These are phyloP conservation scores for Cynodonichthys magdalenae DNA, from an alignment of 2,797 vertebrate species.

Conservation along the genomic window DNA sequence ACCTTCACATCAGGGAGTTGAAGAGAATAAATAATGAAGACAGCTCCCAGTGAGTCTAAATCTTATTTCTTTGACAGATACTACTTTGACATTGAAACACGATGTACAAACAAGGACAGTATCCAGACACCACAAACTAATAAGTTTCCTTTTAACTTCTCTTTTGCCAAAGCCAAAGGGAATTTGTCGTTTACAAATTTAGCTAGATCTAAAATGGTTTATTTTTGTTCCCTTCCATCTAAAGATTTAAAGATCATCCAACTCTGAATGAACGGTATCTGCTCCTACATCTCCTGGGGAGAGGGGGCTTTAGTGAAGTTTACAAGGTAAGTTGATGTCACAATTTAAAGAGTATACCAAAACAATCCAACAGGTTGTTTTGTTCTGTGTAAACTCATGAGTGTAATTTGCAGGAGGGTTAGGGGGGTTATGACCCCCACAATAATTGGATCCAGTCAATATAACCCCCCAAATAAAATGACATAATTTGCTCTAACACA, in stretches of 20 bases:
- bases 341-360: neutral
- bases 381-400: neutral
- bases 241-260: conserved; percentile 98
- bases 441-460: too few species aligned
- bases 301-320: conserved; percentile 99
- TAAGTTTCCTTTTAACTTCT: neutral
- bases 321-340: conserved; percentile 85
- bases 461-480: too few species aligned
- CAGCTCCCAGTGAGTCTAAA: conserved; percentile 94
- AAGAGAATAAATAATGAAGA: conserved; percentile 99
- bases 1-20: conserved; percentile 99
- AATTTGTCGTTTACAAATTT: neutral
- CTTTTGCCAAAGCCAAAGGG: neutral
- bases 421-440: too few species aligned
- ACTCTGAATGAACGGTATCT: conserved; percentile 97
- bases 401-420: too few species aligned
- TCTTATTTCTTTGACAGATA: conserved; percentile 44
- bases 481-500: too few species aligned
- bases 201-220: conserved; percentile 4
- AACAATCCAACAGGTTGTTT: neutral
- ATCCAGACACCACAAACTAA: neutral
- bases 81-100: conserved; percentile 43
- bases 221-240: conserved; percentile 5
- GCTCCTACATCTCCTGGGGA: conserved; percentile 94
- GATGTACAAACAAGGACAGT: conserved; percentile 14